These are phyloP conservation scores for Cnemophilus loriae DNA, from an alignment of 2,113 vertebrate genomes.

Conservation along the genomic window DNA sequence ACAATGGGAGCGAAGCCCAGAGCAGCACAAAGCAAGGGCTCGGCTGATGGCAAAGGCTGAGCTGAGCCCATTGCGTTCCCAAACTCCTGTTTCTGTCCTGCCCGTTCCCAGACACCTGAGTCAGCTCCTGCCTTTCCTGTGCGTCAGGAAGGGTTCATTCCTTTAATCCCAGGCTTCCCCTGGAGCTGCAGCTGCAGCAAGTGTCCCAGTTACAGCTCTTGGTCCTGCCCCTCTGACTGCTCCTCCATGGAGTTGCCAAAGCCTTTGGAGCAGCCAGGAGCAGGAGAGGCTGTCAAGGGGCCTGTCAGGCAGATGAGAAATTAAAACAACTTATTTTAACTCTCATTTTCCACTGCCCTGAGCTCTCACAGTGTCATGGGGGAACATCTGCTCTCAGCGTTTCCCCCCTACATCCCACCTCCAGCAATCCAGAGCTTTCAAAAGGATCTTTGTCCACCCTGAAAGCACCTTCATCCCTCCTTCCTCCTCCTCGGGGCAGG, in stretches of 20 bases:
- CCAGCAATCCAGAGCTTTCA: background rate
- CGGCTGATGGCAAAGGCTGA: background rate
- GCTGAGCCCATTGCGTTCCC: background rate
- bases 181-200: background rate
- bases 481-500: background rate
- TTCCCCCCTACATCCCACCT: background rate
- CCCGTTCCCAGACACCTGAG: background rate
- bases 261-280: background rate
- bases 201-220: background rate
- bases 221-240: background rate
- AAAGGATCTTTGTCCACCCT: background rate
- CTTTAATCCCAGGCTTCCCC: background rate
- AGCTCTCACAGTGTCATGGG: background rate
- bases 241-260: fast-evolving
- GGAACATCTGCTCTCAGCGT: fast-evolving
- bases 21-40: background rate
- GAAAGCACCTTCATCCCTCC: background rate
- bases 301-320: background rate
- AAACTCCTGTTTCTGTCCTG: background rate
- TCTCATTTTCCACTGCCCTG: background rate
- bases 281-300: background rate
- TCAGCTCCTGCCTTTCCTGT: background rate
- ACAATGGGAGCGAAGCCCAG: background rate
- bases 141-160: background rate
- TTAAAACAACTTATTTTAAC: background rate